These are phyloP conservation scores for Zaprionus bogoriensis DNA, from an alignment of 2,888 invertebrate genomes.

Conservation along the genomic window DNA sequence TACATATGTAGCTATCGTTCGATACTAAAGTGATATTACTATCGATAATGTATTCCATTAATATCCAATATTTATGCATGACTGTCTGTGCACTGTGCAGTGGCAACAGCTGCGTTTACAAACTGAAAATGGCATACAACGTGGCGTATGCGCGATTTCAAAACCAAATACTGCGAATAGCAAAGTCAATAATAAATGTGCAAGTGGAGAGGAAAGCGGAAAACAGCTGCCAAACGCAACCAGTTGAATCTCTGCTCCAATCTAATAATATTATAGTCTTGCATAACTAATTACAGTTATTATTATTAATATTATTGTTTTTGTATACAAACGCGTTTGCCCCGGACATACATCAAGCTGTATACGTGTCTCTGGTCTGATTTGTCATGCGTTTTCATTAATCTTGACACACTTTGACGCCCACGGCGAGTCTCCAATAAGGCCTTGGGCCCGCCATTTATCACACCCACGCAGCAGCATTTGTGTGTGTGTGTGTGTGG, in stretches of 20 bases:
- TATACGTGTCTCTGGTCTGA: constrained; percentile 35
- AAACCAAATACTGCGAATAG: too few species aligned
- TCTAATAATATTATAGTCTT: background rate
- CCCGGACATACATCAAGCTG: constrained; percentile 38
- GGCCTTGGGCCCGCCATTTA: constrained; percentile 17
- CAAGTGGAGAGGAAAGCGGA: too few species aligned
- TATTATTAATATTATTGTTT: background rate
- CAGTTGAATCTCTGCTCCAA: background rate
- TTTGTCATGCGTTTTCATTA: constrained; percentile 47
- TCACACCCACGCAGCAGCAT: constrained; percentile 21
- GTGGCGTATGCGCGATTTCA: too few species aligned
- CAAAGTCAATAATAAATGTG: background rate
- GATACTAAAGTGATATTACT: too few species aligned
- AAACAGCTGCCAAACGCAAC: background rate
- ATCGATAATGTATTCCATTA: too few species aligned
- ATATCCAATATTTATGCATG: too few species aligned
- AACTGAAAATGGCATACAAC: too few species aligned
- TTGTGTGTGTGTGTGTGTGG: too few species aligned
- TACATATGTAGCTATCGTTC: too few species aligned
- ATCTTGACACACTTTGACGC: constrained; percentile 40
- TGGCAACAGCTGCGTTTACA: too few species aligned
- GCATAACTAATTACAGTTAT: background rate
- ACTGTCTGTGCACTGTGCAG: too few species aligned
- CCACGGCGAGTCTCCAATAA: background rate
- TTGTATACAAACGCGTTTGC: background rate